Evolutionary conservation across 2,888 invertebrate species (phyloP).

Genomic region (Ischnus inquisitorius): DNA sequence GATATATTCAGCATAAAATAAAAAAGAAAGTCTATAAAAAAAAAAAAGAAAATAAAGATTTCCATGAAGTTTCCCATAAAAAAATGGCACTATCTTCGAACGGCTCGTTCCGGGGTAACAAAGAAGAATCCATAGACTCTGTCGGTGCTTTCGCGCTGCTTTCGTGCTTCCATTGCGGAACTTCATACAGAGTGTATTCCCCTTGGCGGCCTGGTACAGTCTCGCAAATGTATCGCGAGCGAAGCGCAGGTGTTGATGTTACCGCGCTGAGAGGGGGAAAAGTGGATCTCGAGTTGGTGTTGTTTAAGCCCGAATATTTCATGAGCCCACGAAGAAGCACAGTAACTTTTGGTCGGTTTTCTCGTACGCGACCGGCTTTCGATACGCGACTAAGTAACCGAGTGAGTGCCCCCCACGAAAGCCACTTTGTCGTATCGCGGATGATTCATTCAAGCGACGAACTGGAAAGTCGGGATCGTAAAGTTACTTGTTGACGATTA

Average conservation of each 20-base stretch:
- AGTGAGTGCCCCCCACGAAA: slow-evolving; percentile 16
- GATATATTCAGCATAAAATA: too few relatives aligned
- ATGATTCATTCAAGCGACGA: slow-evolving; percentile 70
- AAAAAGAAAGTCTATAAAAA: too few relatives aligned
- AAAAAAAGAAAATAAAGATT: too few relatives aligned
- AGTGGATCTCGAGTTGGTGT: slow-evolving; percentile 74
- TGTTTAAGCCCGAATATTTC: slow-evolving; percentile 78
- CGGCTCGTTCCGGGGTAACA: background rate
- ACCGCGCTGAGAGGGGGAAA: slow-evolving; percentile 46
- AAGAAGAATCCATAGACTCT: slow-evolving; percentile 16
- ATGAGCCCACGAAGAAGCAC: slow-evolving; percentile 75
- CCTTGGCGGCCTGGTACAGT: background rate
- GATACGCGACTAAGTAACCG: background rate
- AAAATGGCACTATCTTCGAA: background rate
- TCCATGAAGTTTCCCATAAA: too few relatives aligned
- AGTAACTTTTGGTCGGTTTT: background rate
- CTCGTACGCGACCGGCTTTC: slow-evolving; percentile 53
- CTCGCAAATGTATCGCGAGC: slow-evolving; percentile 19
- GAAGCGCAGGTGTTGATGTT: slow-evolving; percentile 79
- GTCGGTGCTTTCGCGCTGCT: slow-evolving; percentile 11
- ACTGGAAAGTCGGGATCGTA: slow-evolving; percentile 8
- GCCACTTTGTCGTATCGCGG: slow-evolving; percentile 49
- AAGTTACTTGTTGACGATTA: slow-evolving; percentile 35
- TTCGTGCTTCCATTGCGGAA: slow-evolving; percentile 4
- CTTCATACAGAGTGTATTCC: background rate